Evolutionary conservation across 2,888 invertebrate genomes (phyloP).

Genomic region (Cataglyphis rosenhaueri): DNA sequence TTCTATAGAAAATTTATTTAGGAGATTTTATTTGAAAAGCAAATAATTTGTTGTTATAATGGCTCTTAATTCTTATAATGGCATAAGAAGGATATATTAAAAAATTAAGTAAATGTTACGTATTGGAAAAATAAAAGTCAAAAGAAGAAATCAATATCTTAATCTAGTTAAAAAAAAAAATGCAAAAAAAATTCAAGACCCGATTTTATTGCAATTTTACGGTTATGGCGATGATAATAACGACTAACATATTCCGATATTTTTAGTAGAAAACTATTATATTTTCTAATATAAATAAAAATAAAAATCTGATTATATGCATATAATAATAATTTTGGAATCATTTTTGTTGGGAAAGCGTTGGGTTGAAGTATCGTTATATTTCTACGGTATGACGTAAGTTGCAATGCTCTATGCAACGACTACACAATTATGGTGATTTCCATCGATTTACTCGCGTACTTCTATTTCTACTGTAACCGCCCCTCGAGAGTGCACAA

Average conservation of each 20-base stretch:
- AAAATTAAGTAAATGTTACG: slow-evolving; percentile 14
- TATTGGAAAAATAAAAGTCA: slow-evolving; percentile 17
- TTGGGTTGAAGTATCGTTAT: slow-evolving; percentile 23
- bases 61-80: neutral
- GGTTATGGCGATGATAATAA: slow-evolving; percentile 13
- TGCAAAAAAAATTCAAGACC: neutral
- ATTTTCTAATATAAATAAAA: neutral
- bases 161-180: slow-evolving; percentile 1
- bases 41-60: neutral
- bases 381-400: slow-evolving; percentile 25
- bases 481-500: slow-evolving; percentile 53
- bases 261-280: neutral
- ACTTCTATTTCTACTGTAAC: slow-evolving; percentile 30
- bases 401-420: slow-evolving; percentile 45
- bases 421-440: slow-evolving; percentile 63
- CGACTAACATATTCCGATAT: slow-evolving; percentile 21
- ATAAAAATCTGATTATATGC: neutral
- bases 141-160: slow-evolving; percentile 30
- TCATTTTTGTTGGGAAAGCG: slow-evolving; percentile 5
- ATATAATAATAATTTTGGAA: slow-evolving; percentile 38
- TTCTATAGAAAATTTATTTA: neutral
- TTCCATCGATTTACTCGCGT: slow-evolving; percentile 52
- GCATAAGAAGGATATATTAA: neutral
- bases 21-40: neutral
- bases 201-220: slow-evolving; percentile 18